Evolutionary conservation across 2,888 invertebrate species (phyloP).

Genomic region (Machimus atricapillus): DNA sequence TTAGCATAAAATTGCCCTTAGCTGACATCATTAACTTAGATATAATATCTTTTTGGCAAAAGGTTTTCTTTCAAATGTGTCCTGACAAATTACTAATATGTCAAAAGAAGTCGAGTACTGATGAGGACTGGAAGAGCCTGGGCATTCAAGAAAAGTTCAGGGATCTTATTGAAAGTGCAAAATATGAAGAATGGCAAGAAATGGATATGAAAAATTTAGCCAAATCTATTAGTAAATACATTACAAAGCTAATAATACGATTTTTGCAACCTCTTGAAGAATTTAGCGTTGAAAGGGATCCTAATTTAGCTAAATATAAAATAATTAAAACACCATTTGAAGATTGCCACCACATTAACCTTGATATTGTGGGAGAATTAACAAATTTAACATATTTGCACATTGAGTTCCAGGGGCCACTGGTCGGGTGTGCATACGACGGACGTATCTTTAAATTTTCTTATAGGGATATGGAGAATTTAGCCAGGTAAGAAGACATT

Average conservation of each 20-base stretch:
- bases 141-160: background rate
- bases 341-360: conserved; percentile 13
- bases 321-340: background rate
- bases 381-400: background rate
- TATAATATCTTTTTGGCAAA: background rate
- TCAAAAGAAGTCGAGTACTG: background rate
- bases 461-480: background rate
- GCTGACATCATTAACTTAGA: background rate
- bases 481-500: background rate
- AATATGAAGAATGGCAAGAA: background rate
- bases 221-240: background rate
- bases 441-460: conserved; percentile 8
- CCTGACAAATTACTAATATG: background rate
- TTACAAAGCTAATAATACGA: background rate
- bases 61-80: background rate
- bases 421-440: background rate
- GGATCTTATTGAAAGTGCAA: background rate
- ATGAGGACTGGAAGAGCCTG: conserved; percentile 4
- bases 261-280: background rate
- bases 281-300: background rate
- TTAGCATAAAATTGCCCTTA: background rate
- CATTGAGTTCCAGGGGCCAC: conserved; percentile 7
- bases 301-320: background rate
- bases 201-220: background rate
- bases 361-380: background rate